Conservation (phyloP, 2,797 vertebrate species). For the Lutjanus campechanus region DNA sequence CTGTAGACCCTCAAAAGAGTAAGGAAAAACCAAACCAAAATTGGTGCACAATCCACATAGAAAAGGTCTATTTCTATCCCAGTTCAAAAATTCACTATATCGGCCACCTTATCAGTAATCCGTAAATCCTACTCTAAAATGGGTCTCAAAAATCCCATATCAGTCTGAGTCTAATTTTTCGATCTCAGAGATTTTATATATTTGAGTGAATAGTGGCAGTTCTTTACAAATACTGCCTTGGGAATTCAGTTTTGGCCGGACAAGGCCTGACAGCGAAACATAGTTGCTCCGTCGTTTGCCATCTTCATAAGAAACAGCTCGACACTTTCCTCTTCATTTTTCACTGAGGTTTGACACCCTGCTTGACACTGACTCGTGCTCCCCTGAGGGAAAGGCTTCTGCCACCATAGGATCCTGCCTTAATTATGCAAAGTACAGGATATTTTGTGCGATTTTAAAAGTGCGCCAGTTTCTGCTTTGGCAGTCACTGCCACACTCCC, state of each 20-base stretch:
- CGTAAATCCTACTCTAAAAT: no score
- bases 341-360: constrained; percentile 81
- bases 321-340: constrained; percentile 79
- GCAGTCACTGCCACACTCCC: constrained; percentile 83
- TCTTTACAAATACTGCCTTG: constrained; percentile 21
- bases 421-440: constrained; percentile 89
- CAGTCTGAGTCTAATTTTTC: no score
- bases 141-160: no score
- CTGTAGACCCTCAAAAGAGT: no score
- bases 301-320: constrained; percentile 70
- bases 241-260: constrained; percentile 54
- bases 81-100: no score
- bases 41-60: no score
- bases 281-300: constrained; percentile 46
- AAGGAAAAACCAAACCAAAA: no score
- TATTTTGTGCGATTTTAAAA: constrained; percentile 86
- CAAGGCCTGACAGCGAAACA: constrained; percentile 57
- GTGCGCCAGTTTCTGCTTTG: constrained; percentile 84
- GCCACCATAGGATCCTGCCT: constrained; percentile 85
- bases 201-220: constrained; percentile 22
- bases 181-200: not conserved
- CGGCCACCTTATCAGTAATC: no score
- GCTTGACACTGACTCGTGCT: constrained; percentile 81
- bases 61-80: no score
- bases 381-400: constrained; percentile 81